Evolutionary conservation across 1,140 invertebrate species (phyloP), one percentile per base, ranked within the genome.

Genomic region (Eciton burchellii): DNA sequence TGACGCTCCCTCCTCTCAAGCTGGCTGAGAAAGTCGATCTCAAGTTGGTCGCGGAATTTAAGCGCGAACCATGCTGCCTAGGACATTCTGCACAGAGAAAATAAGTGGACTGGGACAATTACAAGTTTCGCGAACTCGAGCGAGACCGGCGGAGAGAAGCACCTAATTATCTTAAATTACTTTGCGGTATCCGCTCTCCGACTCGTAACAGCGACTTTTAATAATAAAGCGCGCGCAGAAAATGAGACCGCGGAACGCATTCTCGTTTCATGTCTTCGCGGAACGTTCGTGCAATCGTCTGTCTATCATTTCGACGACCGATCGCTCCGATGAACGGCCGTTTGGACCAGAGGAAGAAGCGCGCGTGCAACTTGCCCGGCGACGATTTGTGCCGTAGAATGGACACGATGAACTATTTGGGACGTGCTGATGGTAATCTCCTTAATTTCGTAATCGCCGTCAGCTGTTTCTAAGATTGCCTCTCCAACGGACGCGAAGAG

Each of bases 401-500:
- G 74, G 68, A 54, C 9, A 66, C 54, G 70, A 24, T 21, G 57
- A 54, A 66, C 29, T 26, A 57, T 79, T 70, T 11, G 21, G 14
- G 49, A 79, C 74, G 41, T 57, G 49, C 21, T 35, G 63, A 79
- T 68, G 74, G 52, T 79, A 70, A 79, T 79, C 74, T 70, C 47
- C 29, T 70, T 79, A 70, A 79, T 79, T 79, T 79, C 63, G 74
- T 79, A 79, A 79, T 21, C 62, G 41, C 63, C 63, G 63, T 79
- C 74, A 79, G 74, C 74, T 79, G 74, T 79, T 79, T 79, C 63
- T 79, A 70, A 79, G 63, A 79, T 79, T 68, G 21, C 62, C 63
- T 57, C 49, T 57, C 49, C n/a, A n/a, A n/a, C n/a, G n/a, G n/a
- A n/a, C n/a, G n/a, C n/a, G n/a, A n/a, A 6, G 41, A 56, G 29